Conservation (phyloP, 2,113 vertebrate species). For the Oreochromis aureus region DNA sequence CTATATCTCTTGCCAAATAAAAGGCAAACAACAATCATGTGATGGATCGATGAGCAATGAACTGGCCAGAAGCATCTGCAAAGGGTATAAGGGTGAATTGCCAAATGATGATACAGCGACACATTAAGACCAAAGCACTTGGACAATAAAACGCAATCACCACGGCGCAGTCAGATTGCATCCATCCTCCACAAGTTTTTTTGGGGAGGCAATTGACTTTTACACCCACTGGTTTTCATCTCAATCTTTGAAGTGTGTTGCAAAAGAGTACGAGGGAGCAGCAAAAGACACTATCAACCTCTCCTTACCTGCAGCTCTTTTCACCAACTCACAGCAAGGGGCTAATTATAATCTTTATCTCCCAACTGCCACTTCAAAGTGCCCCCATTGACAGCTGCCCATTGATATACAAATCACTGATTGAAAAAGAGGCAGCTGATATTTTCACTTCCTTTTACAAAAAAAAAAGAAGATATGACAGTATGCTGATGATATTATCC, state of each 20-base stretch:
- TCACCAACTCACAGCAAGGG: conserved; percentile 14
- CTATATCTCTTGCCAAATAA: conserved; percentile 24
- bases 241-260: conserved; percentile 13
- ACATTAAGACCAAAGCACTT: conserved; percentile 36
- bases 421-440: conserved; percentile 28
- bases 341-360: conserved; percentile 56
- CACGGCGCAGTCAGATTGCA: conserved; percentile 8
- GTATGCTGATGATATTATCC: conserved; percentile 53
- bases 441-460: conserved; percentile 23
- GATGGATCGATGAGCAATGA: conserved; percentile 60
- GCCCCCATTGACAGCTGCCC: conserved; percentile 28
- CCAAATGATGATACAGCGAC: conserved; percentile 36
- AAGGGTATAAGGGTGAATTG: conserved; percentile 27
- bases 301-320: conserved; percentile 34
- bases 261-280: neutral
- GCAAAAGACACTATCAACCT: neutral
- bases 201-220: conserved; percentile 45
- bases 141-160: conserved; percentile 49
- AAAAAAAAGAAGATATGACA: conserved; percentile 17
- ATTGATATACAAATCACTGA: conserved; percentile 61
- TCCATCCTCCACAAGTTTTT: conserved; percentile 13
- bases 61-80: conserved; percentile 34
- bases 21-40: conserved; percentile 25
- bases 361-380: conserved; percentile 38
- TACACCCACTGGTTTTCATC: conserved; percentile 43